Evolutionary conservation across 2,113 vertebrate genomes (phyloP).

Genomic region (Paracanthobrama guichenoti): DNA sequence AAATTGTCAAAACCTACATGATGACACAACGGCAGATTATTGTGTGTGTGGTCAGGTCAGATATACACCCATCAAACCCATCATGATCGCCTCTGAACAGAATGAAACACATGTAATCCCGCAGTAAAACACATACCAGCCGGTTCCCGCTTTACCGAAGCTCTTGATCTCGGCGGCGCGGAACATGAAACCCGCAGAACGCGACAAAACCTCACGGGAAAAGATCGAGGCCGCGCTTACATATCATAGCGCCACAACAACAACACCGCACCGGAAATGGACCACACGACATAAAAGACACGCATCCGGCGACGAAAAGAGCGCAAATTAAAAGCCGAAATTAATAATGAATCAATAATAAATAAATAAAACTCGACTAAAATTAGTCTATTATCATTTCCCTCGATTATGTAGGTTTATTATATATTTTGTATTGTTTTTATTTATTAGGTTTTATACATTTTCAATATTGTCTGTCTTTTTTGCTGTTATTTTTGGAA

Average conservation of each 20-base stretch:
- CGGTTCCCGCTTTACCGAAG: conserved; percentile 78
- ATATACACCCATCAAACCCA: not conserved
- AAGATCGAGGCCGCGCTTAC: conserved; percentile 63
- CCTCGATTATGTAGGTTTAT: not conserved
- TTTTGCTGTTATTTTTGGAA: not conserved
- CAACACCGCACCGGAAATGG: conserved; percentile 43
- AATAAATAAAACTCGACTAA: not conserved
- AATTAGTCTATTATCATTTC: not conserved
- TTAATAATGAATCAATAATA: not conserved
- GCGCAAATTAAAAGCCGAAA: conserved; percentile 33
- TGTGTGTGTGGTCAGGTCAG: not conserved
- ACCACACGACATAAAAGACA: conserved; percentile 32
- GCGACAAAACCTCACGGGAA: conserved; percentile 68
- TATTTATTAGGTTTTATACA: not conserved
- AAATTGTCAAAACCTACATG: not conserved
- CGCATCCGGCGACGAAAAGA: not conserved
- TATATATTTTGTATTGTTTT: not conserved
- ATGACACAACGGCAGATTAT: not conserved
- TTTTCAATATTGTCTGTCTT: not conserved
- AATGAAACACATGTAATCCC: not conserved
- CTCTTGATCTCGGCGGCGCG: conserved; percentile 75
- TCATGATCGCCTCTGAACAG: not conserved
- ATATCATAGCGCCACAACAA: conserved; percentile 71
- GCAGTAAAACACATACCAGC: conserved; percentile 73
- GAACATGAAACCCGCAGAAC: conserved; percentile 78